phyloP scores from a whole-genome alignment of 2,113 vertebrate genomes.

The Aviceda subcristata region DNA sequence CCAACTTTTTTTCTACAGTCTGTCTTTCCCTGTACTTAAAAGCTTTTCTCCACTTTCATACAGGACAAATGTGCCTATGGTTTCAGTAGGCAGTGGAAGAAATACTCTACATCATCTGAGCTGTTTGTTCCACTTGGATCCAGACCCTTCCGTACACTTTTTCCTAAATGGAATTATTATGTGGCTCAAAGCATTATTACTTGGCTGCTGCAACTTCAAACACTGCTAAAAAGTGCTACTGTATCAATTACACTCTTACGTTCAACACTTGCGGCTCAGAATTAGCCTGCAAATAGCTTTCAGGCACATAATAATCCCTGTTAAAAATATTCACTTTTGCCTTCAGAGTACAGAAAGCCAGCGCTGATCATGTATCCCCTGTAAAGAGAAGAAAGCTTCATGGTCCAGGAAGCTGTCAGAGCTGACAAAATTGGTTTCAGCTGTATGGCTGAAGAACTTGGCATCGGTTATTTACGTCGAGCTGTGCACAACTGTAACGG shows the following conservation, averaged over 20 bases:
- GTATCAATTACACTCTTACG: not conserved
- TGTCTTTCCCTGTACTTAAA: not conserved
- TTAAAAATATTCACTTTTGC: not conserved
- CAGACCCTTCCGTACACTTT: not conserved
- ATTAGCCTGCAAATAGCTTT: not conserved
- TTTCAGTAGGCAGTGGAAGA: not conserved
- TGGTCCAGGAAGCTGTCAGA: conserved; percentile 18
- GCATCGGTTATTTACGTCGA: not conserved
- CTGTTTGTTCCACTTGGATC: not conserved
- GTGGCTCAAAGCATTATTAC: not conserved
- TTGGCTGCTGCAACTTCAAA: not conserved
- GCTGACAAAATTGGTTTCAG: conserved; percentile 19
- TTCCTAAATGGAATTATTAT: not conserved
- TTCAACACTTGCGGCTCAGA: not conserved
- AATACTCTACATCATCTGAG: not conserved
- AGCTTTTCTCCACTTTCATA: not conserved
- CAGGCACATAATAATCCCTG: not conserved
- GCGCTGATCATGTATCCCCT: not conserved
- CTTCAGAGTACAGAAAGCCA: not conserved
- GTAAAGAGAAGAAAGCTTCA: not conserved
- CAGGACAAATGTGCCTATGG: not conserved
- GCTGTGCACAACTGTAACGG: not conserved
- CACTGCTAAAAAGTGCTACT: not conserved
- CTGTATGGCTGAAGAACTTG: not conserved
- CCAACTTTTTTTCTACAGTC: not conserved